These are phyloP conservation scores for Theristicus caerulescens DNA, from an alignment of 2,113 vertebrate genomes.

Conservation along the genomic window DNA sequence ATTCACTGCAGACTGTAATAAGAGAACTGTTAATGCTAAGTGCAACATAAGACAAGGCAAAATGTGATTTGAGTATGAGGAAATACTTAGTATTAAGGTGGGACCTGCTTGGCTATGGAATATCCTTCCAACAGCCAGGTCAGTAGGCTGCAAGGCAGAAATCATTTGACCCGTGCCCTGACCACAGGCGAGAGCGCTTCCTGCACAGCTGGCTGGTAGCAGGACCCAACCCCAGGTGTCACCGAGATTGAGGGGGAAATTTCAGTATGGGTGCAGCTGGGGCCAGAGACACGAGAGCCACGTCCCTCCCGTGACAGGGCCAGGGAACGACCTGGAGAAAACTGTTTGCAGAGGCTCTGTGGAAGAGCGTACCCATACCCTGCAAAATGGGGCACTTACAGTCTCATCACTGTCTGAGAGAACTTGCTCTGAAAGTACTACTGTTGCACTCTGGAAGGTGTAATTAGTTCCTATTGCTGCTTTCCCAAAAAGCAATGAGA, in stretches of 20 bases:
- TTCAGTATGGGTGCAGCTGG: not conserved
- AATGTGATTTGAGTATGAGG: not conserved
- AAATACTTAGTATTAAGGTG: not conserved
- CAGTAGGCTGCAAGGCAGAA: not conserved
- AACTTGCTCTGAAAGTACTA: not conserved
- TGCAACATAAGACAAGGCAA: not conserved
- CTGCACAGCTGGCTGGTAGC: not conserved
- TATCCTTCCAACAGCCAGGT: not conserved
- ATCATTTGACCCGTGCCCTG: rapidly evolving
- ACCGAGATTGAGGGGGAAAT: rapidly evolving
- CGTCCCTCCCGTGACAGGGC: not conserved
- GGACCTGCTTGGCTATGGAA: not conserved
- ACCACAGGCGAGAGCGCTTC: not conserved
- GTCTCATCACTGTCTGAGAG: not conserved
- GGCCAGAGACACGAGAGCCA: not conserved
- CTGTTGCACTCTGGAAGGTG: not conserved
- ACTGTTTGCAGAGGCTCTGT: rapidly evolving
- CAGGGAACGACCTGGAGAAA: not conserved
- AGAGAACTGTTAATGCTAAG: not conserved
- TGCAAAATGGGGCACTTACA: rapidly evolving
- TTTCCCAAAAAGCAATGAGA: not conserved
- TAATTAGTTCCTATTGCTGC: not conserved
- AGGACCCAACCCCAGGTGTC: not conserved
- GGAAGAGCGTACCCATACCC: not conserved
- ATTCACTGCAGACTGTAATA: not conserved